Percentiles rank a stretch among this genome's conserved stretches.
Evolutionary conservation across 2,888 invertebrate genomes (phyloP).

Genomic region (Griposia aprilina): DNA sequence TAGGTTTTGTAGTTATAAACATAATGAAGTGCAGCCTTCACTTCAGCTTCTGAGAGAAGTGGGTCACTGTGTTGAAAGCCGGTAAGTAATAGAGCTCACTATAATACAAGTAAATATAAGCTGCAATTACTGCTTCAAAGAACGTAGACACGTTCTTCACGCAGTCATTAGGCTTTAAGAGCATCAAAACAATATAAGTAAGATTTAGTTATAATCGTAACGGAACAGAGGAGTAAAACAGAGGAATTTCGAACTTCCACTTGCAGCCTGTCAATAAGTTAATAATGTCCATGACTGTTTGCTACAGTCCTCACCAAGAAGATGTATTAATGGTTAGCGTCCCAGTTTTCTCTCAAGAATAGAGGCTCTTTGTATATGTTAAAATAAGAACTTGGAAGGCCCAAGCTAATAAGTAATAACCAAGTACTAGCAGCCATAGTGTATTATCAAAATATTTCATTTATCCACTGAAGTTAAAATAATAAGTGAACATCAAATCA

Average conservation of each 20-base stretch:
- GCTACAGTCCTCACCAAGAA: neutral
- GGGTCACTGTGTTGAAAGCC: neutral
- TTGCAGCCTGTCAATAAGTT: neutral
- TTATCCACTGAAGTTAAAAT: neutral
- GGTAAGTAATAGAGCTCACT: neutral
- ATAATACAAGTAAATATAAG: neutral
- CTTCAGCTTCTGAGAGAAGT: slow-evolving; percentile 1
- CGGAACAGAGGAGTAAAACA: neutral
- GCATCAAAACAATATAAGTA: neutral
- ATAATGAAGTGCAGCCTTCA: neutral
- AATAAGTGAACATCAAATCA: neutral
- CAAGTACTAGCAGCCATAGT: neutral
- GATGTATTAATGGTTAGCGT: neutral
- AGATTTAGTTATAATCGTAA: neutral
- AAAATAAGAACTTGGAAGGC: neutral
- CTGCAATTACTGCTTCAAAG: neutral
- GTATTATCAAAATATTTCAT: neutral
- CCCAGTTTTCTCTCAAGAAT: neutral
- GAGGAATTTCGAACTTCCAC: neutral
- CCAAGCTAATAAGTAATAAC: neutral
- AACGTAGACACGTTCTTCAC: neutral
- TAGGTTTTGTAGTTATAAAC: neutral
- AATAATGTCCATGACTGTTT: neutral
- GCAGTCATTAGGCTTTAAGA: neutral
- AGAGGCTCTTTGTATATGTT: too few species aligned